phyloP scores from a whole-genome alignment of 2,888 invertebrate species.

The Galerucella calmariensis region DNA sequence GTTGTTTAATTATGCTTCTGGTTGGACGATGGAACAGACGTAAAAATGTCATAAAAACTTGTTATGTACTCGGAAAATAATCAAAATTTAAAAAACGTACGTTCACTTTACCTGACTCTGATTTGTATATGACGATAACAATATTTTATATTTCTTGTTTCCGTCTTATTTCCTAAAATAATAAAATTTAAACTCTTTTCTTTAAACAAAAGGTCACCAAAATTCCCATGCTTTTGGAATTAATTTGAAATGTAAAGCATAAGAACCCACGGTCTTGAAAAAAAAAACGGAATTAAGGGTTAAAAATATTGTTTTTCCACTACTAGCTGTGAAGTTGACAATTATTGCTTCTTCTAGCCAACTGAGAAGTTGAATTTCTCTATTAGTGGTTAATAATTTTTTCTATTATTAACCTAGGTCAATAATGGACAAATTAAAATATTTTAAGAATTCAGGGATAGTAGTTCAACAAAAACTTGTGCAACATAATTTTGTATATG shows the following conservation, averaged over 20 bases:
- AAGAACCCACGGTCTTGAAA: no score
- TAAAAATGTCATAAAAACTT: slow-evolving; percentile 41
- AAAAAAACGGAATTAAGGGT: no score
- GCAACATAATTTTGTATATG: no score
- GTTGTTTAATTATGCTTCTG: slow-evolving; percentile 34
- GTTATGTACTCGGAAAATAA: slow-evolving; percentile 46
- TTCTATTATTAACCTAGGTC: no score
- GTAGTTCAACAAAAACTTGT: no score
- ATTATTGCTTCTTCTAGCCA: no score
- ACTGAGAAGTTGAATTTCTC: no score
- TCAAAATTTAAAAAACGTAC: slow-evolving; percentile 58
- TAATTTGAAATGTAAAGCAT: not conserved
- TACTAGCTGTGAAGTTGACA: no score
- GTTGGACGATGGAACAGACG: slow-evolving; percentile 28
- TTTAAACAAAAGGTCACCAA: slow-evolving; percentile 50
- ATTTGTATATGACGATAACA: slow-evolving; percentile 57
- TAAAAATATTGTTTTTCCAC: no score
- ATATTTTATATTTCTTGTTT: slow-evolving; percentile 59
- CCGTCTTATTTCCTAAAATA: slow-evolving; percentile 60
- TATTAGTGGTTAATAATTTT: no score
- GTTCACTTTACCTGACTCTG: slow-evolving; percentile 55
- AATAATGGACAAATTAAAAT: no score
- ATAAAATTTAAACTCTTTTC: slow-evolving; percentile 58
- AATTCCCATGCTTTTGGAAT: not conserved
- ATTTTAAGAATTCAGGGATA: no score